Evolutionary conservation across 2,888 invertebrate genomes (phyloP).

Genomic region (Ormyrus nitidulus): DNA sequence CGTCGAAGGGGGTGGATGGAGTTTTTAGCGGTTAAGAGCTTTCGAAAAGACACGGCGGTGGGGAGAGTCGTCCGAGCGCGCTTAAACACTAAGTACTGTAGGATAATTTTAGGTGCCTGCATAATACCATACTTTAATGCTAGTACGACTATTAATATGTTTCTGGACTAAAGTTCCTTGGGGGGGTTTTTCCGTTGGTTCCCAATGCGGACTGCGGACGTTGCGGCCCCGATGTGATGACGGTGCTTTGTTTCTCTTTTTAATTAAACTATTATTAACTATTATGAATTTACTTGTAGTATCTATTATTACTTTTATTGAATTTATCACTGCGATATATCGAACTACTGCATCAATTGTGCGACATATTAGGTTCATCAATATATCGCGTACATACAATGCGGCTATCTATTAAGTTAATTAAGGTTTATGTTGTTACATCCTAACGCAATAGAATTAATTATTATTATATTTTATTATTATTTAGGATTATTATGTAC

Average conservation of each 20-base stretch:
- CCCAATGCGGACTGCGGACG: conserved; percentile 58
- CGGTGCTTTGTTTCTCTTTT: conserved; percentile 74
- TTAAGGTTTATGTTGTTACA: conserved; percentile 70
- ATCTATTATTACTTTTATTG: conserved; percentile 22
- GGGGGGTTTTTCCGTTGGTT: conserved; percentile 60
- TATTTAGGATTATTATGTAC: conserved; percentile 63
- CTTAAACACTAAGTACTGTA: conserved; percentile 52
- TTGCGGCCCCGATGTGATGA: conserved; percentile 72
- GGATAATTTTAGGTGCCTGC: conserved; percentile 56
- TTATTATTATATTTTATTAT: conserved; percentile 62
- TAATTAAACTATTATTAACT: conserved; percentile 51
- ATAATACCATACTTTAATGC: conserved; percentile 56
- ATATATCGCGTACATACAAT: conserved; percentile 54
- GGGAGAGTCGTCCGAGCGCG: conserved; percentile 54
- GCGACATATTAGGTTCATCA: conserved; percentile 35
- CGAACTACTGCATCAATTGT: conserved; percentile 57
- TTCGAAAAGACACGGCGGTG: conserved; percentile 12
- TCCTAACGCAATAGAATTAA: conserved; percentile 63
- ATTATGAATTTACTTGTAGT: conserved; percentile 46
- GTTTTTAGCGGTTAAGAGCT: background rate
- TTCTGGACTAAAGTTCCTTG: conserved; percentile 74
- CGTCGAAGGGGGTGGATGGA: background rate
- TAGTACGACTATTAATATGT: conserved; percentile 60
- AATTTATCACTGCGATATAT: conserved; percentile 31
- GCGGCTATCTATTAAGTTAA: conserved; percentile 65